Base-by-base conservation (phyloP, 2,888 invertebrate genomes). In the Drosophila macrospina region DNA sequence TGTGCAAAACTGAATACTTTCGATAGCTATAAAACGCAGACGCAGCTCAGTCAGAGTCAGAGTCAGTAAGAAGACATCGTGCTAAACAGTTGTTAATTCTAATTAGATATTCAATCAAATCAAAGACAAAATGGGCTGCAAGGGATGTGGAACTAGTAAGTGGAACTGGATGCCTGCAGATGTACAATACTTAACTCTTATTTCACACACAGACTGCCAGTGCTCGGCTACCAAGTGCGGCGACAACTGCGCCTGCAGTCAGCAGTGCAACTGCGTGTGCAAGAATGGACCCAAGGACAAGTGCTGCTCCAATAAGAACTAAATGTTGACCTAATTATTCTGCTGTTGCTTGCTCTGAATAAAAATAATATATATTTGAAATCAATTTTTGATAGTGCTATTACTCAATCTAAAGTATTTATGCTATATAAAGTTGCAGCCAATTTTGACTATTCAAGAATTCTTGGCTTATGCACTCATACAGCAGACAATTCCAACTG, bases 221-320 rank as follows among this genome's bases (percentile, higher is more conserved):
- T 89, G 89, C 69, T 75, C 78, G 63, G 57, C 86, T 32, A 79
- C 64, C 62, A 87, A 80, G 36, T 89, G 88, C 65, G 88, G 88
- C 11, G 83, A 88, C 50, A 89, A 84, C 56, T 89, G 88, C 62
- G 78, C 78, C 65, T 89, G 89, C 78, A 78, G 69, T 45, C 75
- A 80, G 44, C 78, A 87, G n/a, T 89, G 89, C 61, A 72, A 78
- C 7, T 89, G 89, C 63, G 74, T 71, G 20, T 89, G 89, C 74
- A 89, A 89, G 61, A 86, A 77, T 47, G 89, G 84, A 52, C 72
- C 89, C 48, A 86, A 88, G 68, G 82, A 86, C 36, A 75, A 87
- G 56, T 89, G 89, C 64, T 89, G 89, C 42, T 51, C 76, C 56
- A 72, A 52, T 32, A 85, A 86, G 57, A 26, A 16, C 15, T 15